Evolutionary conservation across 2,113 vertebrate species (phyloP).

Genomic region (Pseudorhombus dupliciocellatus): DNA sequence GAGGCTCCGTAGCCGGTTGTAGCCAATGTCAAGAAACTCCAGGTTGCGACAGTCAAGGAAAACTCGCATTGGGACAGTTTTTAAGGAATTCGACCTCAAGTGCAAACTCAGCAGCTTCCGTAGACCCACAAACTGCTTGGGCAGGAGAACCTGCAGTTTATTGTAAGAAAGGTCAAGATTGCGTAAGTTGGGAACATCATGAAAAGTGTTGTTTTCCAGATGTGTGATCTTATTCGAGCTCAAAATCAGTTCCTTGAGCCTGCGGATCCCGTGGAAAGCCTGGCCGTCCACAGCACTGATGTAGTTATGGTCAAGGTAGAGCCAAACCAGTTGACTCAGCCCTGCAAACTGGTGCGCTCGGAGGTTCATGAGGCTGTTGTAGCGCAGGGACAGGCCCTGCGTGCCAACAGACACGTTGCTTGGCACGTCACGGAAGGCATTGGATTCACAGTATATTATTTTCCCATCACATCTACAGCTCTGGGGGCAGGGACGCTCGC

Average conservation of each 20-base stretch:
- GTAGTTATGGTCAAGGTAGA: slow-evolving; percentile 98
- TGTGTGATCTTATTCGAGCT: slow-evolving; percentile 95
- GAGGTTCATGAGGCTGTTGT: slow-evolving; percentile 96
- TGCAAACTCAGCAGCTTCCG: slow-evolving; percentile 95
- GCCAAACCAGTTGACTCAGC: slow-evolving; percentile 95
- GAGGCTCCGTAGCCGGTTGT: slow-evolving; percentile 94
- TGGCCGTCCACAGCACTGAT: slow-evolving; percentile 91
- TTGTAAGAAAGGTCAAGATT: slow-evolving; percentile 98
- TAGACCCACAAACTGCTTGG: slow-evolving; percentile 91
- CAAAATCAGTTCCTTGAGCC: slow-evolving; percentile 96
- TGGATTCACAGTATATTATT: slow-evolving; percentile 98
- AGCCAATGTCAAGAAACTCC: slow-evolving; percentile 95
- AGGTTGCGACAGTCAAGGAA: slow-evolving; percentile 97
- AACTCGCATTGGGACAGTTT: slow-evolving; percentile 90
- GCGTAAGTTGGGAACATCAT: slow-evolving; percentile 92
- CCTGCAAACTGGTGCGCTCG: slow-evolving; percentile 92
- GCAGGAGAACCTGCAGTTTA: slow-evolving; percentile 90
- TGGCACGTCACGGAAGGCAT: slow-evolving; percentile 93
- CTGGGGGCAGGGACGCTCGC: slow-evolving; percentile 92
- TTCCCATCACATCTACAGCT: slow-evolving; percentile 97
- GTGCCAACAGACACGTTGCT: slow-evolving; percentile 93
- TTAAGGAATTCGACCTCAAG: slow-evolving; percentile 93
- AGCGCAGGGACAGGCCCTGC: slow-evolving; percentile 94
- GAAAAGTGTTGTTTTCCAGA: slow-evolving; percentile 93
- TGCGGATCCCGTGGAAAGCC: slow-evolving; percentile 91